Percentiles rank a stretch among this genome's conserved stretches.
Conservation (phyloP, 1,140 invertebrate species). For the Pseudomyrmex flavicornis region DNA sequence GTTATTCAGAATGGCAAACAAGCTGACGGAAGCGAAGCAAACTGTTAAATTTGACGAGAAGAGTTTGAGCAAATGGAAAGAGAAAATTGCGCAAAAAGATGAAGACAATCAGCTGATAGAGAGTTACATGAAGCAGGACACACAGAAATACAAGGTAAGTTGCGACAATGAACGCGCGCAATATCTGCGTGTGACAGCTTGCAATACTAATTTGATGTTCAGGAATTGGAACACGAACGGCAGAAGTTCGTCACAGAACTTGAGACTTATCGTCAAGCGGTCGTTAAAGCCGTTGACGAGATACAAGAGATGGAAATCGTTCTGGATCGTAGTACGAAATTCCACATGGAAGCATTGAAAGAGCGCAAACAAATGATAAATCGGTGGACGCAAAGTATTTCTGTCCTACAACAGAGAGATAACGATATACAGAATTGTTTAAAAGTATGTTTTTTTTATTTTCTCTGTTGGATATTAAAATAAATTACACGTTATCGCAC, state of each 20-base stretch:
- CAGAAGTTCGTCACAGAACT: constrained; percentile 78
- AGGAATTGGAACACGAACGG: constrained; percentile 83
- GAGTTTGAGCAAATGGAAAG: constrained; percentile 87
- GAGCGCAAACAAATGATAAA: constrained; percentile 81
- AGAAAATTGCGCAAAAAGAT: constrained; percentile 86
- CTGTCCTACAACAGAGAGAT: constrained; percentile 79
- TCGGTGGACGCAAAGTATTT: constrained; percentile 82
- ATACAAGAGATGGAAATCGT: constrained; percentile 79
- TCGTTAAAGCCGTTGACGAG: constrained; percentile 77
- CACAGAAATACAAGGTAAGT: constrained; percentile 86
- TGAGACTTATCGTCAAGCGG: constrained; percentile 70
- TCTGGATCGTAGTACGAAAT: constrained; percentile 79
- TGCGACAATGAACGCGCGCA: too few species aligned
- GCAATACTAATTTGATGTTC: constrained; percentile 27
- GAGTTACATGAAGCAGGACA: constrained; percentile 88
- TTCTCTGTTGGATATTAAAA: constrained; percentile 10
- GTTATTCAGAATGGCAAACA: constrained; percentile 84
- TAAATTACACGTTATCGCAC: neutral
- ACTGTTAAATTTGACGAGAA: constrained; percentile 87
- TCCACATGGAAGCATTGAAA: constrained; percentile 79
- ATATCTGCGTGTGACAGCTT: too few species aligned
- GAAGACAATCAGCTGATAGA: constrained; percentile 88
- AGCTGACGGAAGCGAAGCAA: constrained; percentile 86
- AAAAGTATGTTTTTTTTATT: constrained; percentile 43
- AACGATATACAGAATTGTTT: constrained; percentile 65